A percentile compares a stretch with the other conserved stretches of the same genome.
Evolutionary conservation across 2,797 vertebrate genomes (phyloP).

Genomic region (Siniperca scherzeri): DNA sequence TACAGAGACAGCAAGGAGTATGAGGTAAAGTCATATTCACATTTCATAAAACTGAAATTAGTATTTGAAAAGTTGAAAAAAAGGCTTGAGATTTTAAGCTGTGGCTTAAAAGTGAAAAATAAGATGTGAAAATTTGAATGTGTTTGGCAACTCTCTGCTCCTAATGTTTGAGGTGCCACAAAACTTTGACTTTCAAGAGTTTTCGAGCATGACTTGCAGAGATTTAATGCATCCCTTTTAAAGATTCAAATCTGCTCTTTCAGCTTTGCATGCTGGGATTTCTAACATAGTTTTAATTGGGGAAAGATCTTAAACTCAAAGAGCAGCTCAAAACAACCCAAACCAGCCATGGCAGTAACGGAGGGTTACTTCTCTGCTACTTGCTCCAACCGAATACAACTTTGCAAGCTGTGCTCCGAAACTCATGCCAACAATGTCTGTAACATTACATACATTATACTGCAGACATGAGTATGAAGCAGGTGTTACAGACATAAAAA

Average conservation of each 20-base stretch:
- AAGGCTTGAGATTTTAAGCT: neutral
- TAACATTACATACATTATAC: neutral
- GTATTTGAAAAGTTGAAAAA: conserved; percentile 5
- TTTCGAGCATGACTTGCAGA: neutral
- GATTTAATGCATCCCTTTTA: neutral
- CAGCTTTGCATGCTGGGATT: neutral
- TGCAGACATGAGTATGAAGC: conserved; percentile 4
- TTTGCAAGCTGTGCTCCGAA: neutral
- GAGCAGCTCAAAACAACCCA: neutral
- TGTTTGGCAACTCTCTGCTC: neutral
- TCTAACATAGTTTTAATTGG: neutral
- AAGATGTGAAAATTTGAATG: neutral
- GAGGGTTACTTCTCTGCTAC: neutral
- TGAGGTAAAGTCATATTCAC: neutral
- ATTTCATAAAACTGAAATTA: neutral
- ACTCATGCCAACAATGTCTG: neutral
- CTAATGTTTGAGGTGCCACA: neutral
- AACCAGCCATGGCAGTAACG: neutral
- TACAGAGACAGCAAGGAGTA: conserved; percentile 4
- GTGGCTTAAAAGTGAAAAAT: neutral
- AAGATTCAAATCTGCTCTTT: neutral
- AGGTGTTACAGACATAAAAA: neutral
- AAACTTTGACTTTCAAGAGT: neutral
- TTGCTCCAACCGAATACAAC: neutral
- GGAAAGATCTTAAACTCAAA: neutral